Evolutionary conservation across 2,888 invertebrate genomes (phyloP), one percentile per base, ranked within the genome.

Genomic region (Aromia moschata): DNA sequence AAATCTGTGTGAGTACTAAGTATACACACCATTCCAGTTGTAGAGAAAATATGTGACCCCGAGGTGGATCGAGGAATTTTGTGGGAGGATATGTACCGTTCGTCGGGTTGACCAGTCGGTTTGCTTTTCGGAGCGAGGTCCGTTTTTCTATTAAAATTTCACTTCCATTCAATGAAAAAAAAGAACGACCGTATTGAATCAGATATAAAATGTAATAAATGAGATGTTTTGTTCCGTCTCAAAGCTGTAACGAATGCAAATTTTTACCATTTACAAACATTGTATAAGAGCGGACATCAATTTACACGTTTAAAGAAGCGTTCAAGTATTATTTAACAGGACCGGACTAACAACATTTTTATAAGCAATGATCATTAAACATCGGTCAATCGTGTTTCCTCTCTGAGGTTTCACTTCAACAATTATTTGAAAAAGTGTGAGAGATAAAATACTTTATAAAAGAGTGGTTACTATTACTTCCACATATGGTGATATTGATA

Each of bases 261-360:
- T 60, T 33, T 33, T 15, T 44, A 43, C 40, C 56, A 47, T 60
- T 56, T 56, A 56, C 52, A 51, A 41, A 46, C 60, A 56, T 60
- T 60, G 56, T 60, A 53, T 60, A 60, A 56, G 51, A 53, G 51
- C 49, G 43, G 51, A 45, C 38, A 59, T 59, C 55, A 59, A 59
- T 59, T 59, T 56, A 55, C 59, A 53, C 56, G 46, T 43, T 52
- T 60, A 52, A 31, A 56, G 43, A 36, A 37, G 37, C 37, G 38
- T 43, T 33, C 11, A 33, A 11, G 33, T n/a, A 7, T 3, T 10
- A 11, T 33, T 41, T 41, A 41, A 11, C 41, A 41, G 41, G 17
- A 10, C 9, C 18, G n/a, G 18, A 18, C 11, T 41, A 1, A n/a
- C n/a, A n/a, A n/a, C n/a, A n/a, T n/a, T n/a, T n/a, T n/a, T n/a